Evolutionary conservation across 2,797 vertebrate genomes (phyloP), one percentile per base, ranked within the genome.

Genomic region (Chelidonichthys spinosus): DNA sequence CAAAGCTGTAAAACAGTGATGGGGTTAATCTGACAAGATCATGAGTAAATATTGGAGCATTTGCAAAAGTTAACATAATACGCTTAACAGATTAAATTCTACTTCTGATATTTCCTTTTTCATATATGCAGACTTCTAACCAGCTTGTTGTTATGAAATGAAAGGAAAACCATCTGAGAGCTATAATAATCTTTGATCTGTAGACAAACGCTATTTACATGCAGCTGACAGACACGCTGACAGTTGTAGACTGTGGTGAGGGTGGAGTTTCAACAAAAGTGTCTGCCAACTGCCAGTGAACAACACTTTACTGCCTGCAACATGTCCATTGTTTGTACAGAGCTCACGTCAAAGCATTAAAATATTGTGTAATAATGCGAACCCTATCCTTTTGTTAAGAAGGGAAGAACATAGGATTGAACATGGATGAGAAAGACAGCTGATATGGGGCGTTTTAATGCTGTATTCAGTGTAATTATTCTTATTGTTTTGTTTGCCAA

Each of bases 221-320:
- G 50, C 72, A 75, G 63, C 37, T 9, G 8, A 63, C 44, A 74
- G 44, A 17, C n/a, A 25, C 1, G 25, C 25, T 25, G 25, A 25
- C 25, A 25, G 25, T 25, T 25, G 25, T 25, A 25, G 25, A 25
- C 83, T 74, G 36, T 70, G 14, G 50, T 0, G n/a, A 33, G 76
- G 65, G 53, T 88, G 63, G 62, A 66, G 79, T 90, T 91, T 89
- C 88, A 64, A 74, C 81, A 82, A 83, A 80, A 66, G 32, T 15
- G 6, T 43, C 74, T 72, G 53, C 66, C 61, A 75, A 64, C 62
- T 78, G 71, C 36, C 11, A 53, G 6, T 44, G 43, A 44, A 69
- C 42, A 73, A 5, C 32, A 53, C 49, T 35, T 4, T n/a, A 9
- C 40, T 33, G 42, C 74, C 25, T 47, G 47, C 54, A 73, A 40